Evolutionary conservation across 2,113 vertebrate genomes (phyloP), one percentile per base, ranked within the genome.

Genomic region (Tyrannus savana): DNA sequence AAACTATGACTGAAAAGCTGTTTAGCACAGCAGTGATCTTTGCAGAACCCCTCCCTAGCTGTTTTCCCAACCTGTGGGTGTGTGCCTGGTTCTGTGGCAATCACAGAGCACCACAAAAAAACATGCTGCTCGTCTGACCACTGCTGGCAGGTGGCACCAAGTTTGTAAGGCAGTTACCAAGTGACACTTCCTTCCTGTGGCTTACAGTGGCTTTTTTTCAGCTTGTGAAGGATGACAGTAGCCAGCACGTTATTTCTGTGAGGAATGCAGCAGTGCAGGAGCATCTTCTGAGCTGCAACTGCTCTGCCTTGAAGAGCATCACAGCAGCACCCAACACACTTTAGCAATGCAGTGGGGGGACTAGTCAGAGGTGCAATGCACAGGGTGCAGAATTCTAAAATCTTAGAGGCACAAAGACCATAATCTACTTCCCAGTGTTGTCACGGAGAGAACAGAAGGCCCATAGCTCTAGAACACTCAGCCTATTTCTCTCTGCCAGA

Each of bases 401-500:
- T 24, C 64, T 4, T 10, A 13, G 17, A 90, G 64, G 28, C 80
- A 74, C 55, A 46, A 42, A 75, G 75, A 47, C 47, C 47, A 52
- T 74, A 42, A 77, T 58, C 67, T 44, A 4, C 74, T 93, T 68
- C 41, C 8, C 56, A 62, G 14, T 7, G 55, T 56, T 62, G 83
- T 80, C 60, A 22, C 4, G 6, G 55, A 53, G 56, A 41, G 69
- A 82, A 90, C 33, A 37, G 71, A 72, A 41, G 49, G 59, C 50
- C 39, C 0, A 1, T 2, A 79, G 87, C 69, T 88, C 87, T 53
- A 76, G 79, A 93, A 83, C 5, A 2, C 71, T 83, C 49, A 68
- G 71, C 39, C 59, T 68, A 47, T 78, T 93, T 73, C 60, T 94
- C 87, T 87, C 86, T 92, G 84, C 75, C 46, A 80, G 66, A 85